A percentile compares a stretch with the other conserved stretches of the same genome.
Conservation (phyloP, 2,888 invertebrate species). For the Nesidiocoris tenuis region DNA sequence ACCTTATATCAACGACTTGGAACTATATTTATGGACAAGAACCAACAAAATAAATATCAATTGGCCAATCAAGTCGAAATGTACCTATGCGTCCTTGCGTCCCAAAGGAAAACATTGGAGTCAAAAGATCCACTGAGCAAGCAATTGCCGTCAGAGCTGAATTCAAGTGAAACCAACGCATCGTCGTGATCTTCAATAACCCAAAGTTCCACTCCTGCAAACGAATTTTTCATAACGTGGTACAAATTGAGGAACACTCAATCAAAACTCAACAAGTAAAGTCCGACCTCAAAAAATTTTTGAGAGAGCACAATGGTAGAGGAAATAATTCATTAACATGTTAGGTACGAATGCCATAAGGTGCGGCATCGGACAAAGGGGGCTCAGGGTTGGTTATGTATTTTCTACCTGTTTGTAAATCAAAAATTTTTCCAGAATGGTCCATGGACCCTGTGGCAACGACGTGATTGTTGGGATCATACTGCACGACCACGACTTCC, state of each 20-base stretch:
- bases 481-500: constrained; percentile 71
- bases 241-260: not conserved
- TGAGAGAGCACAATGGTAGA: too few species aligned
- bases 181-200: constrained; percentile 68
- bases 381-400: too few species aligned
- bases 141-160: constrained; percentile 66
- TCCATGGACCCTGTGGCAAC: constrained; percentile 78
- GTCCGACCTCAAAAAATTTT: too few species aligned
- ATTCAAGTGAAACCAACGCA: constrained; percentile 73
- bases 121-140: constrained; percentile 80
- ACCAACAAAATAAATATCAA: not conserved
- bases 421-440: constrained; percentile 69
- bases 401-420: constrained; percentile 63
- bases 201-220: constrained; percentile 62
- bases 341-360: too few species aligned
- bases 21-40: not conserved
- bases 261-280: not conserved
- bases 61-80: not conserved
- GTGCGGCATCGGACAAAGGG: too few species aligned
- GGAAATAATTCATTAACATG: too few species aligned
- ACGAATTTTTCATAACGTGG: constrained; percentile 4
- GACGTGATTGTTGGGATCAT: constrained; percentile 65
- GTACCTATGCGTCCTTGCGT: constrained; percentile 65
- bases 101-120: constrained; percentile 73
- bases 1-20: too few species aligned